Base-by-base conservation (phyloP, 1,140 invertebrate genomes). In the Thaumetopoea pityocampa region DNA sequence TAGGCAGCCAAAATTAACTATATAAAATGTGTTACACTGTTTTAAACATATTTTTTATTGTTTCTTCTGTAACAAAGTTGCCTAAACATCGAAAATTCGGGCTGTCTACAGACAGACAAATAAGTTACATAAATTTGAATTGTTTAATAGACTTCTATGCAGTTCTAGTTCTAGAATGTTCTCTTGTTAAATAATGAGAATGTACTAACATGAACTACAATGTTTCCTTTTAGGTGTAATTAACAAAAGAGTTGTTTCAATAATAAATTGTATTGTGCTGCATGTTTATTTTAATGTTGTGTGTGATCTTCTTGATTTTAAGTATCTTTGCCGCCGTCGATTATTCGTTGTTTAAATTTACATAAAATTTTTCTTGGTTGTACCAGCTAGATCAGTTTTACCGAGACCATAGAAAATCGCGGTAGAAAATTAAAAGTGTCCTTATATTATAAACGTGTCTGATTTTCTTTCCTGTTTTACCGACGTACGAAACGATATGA, bases 241-340 rank as follows among this genome's bases (percentile, higher is more conserved):
- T 15, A 30, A 40, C 27, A 30, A 40, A 28, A n/a, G 10, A 23
- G 10, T 10, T 33, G 27, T 32, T 32, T 17, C 7, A 32, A 14
- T 34, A 8, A 23, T 20, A 11, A 22, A 22, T 7, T 35, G 32
- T 43, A 17, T 37, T 44, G 24, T 42, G 70, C 62, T 78, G 77
- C 77, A 81, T 81, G 77, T 47, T 43, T 60, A 49, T 49, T 53
- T 62, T 67, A 67, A 63, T 58, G n/a, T 14, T 62, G 66, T 81
- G 72, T 78, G 78, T 82, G 78, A 57, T 73, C 72, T 79, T 79
- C 68, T 51, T 51, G 41, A 51, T 28, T 51, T 42, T 42, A 18
- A 27, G 16, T 41, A 43, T 19, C 18, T 19, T 19, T 37, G n/a
- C n/a, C n/a, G n/a, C n/a, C n/a, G n/a, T n/a, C n/a, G n/a, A n/a